Base-by-base conservation (phyloP, 2,113 vertebrate species). In the Trichomycterus rosablanca region DNA sequence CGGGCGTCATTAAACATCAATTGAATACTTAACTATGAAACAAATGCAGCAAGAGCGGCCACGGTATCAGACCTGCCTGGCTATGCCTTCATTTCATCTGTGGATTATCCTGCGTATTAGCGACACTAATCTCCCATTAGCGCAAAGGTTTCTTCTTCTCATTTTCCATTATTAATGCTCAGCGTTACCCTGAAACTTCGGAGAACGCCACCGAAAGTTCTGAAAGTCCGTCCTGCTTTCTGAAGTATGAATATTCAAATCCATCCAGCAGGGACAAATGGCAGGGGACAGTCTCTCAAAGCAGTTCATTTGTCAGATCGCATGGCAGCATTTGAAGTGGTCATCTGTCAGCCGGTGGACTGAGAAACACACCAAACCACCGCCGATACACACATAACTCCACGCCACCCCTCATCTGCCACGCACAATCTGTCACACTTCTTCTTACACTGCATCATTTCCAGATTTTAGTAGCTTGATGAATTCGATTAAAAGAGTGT, bases 181-280 rank as follows among this genome's bases (percentile, higher is more conserved):
- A 52, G 37, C n/a, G 23, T 16, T 3, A 37, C 18, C 24, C 50
- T 19, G 37, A 70, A 34, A 71, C 26, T 30, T 30, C 26, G 26
- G 26, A 7, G 7, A 30, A 30, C 3, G 3, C 26, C 26, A 30
- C 26, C 26, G 7, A 30, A n/a, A n/a, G 42, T 57, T 22, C 60
- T 63, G 68, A 35, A 9, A 35, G 34, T 2, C 34, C 34, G 14
- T 14, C 22, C 64, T 49, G 23, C 40, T 22, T 34, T 34, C 3
- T 14, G 22, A 56, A 56, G 8, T 43, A 77, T 78, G 68, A 83
- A 80, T 81, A 81, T 78, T 83, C 69, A 53, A 60, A 66, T 74
- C 59, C 4, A 30, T 45, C 54, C 58, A 37, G 53, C 40, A 51
- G 8, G n/a, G 55, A 61, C 73, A 75, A 69, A 70, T 64, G 62